Evolutionary conservation across 2,888 invertebrate genomes (phyloP).

Genomic region (Apamea monoglypha): DNA sequence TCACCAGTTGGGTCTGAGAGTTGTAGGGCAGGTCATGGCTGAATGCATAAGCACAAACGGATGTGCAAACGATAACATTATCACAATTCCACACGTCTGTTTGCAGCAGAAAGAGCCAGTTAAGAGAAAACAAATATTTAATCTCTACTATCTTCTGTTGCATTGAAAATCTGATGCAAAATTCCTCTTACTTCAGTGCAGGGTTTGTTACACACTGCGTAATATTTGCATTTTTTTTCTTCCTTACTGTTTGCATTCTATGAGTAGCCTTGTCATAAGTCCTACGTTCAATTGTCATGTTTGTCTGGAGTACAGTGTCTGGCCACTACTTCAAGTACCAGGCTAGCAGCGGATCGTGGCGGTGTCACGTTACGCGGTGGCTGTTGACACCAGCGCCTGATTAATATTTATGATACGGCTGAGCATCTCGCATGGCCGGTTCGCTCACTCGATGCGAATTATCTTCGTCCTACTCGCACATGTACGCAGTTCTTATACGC

Average conservation of each 20-base stretch:
- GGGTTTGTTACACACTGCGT: conserved; percentile 12
- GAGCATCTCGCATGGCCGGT: conserved; percentile 90
- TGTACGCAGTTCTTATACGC: conserved; percentile 64
- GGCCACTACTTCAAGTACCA: conserved; percentile 82
- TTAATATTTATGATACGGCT: conserved; percentile 91
- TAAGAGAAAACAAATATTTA: conserved; percentile 71
- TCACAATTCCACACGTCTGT: conserved; percentile 76
- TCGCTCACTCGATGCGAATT: conserved; percentile 87
- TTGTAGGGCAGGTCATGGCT: conserved; percentile 89
- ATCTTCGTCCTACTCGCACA: conserved; percentile 83
- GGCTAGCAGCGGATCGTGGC: conserved; percentile 86
- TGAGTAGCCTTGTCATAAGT: conserved; percentile 63
- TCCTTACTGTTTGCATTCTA: conserved; percentile 46
- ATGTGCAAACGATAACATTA: conserved; percentile 87
- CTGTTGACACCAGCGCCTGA: conserved; percentile 91
- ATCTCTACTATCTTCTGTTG: conserved; percentile 56
- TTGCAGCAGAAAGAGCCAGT: conserved; percentile 66
- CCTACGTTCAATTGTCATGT: conserved; percentile 69
- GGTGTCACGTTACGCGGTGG: conserved; percentile 90
- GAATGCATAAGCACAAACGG: conserved; percentile 86
- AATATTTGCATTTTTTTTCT: conserved; percentile 24
- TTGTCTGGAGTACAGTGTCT: conserved; percentile 78
- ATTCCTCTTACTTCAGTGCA: conserved; percentile 5
- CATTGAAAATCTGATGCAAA: conserved; percentile 30
- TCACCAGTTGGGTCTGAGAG: conserved; percentile 80